Evolutionary conservation across 2,113 vertebrate genomes (phyloP), one percentile per base, ranked within the genome.

Genomic region (Romanogobio albipinnatus): DNA sequence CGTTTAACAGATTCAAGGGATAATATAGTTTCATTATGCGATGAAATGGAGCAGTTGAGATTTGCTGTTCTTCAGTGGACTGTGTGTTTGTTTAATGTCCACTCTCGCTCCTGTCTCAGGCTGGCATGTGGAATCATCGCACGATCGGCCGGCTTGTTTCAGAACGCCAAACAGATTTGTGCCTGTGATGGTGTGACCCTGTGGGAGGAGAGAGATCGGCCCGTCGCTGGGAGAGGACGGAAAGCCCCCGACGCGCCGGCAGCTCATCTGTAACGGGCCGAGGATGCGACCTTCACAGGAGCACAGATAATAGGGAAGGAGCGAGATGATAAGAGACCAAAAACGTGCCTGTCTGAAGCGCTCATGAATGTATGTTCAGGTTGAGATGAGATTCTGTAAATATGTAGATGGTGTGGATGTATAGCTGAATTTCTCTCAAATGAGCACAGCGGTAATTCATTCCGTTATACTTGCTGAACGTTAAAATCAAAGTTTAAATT

Each of bases 81-180:
- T n/a, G n/a, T 62, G 58, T 76, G 75, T 61, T 39, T 64, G 33
- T 3, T 13, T 62, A 45, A 17, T 9, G 22, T 9, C 39, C 6
- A 3, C 36, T 86, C 43, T 85, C 64, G 76, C 36, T 51, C 39
- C 10, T 17, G 4, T 58, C 61, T 59, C 81, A 99, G 97, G 80
- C 90, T 97, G 89, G 97, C 96, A 24, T 97, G 96, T 56, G 97
- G 96, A 9, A 97, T 98, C 92, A 98, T 98, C 0, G 97, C 97
- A 19, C 94, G 96, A 0, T 96, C 97, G 0, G 94, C 97, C 0
- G 95, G 96, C 47, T 96, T 99, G 3, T 98, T 98, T 93, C 95
- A 98, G 90, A 98, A 98, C 87, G 91, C 95, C 81, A 99, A 98
- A 80, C 92, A 92, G 86, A 93, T 98, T 45, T 98, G 97, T 15